Percentiles rank a stretch among this genome's conserved stretches.
Conservation (phyloP, 2,797 vertebrate species). For the Aviceda leuphotes region DNA sequence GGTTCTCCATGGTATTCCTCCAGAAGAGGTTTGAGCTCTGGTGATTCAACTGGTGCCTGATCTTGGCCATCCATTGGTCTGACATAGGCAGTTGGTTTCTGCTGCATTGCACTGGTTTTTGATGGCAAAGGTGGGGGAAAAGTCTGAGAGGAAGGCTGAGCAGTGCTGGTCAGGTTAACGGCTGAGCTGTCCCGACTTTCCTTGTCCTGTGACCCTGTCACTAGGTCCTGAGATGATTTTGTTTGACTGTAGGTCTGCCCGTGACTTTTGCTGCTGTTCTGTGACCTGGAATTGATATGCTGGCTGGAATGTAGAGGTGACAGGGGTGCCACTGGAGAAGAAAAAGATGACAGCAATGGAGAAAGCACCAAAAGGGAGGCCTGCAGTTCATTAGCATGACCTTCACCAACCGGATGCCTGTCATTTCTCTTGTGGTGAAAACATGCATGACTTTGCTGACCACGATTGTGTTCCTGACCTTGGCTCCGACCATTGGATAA, state of each 20-base stretch:
- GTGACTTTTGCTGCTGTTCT: conserved; percentile 67
- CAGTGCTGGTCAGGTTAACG: conserved; percentile 66
- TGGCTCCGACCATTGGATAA: conserved; percentile 32
- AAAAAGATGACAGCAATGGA: conserved; percentile 77
- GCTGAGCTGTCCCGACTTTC: conserved; percentile 62
- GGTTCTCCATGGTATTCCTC: conserved; percentile 78
- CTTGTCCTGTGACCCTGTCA: conserved; percentile 56
- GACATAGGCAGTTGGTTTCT: conserved; percentile 95
- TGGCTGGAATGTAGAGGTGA: conserved; percentile 86
- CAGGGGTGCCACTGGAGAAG: conserved; percentile 77
- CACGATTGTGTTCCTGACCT: background rate
- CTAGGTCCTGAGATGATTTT: conserved; percentile 64
- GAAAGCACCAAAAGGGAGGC: conserved; percentile 56
- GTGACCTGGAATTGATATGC: conserved; percentile 71
- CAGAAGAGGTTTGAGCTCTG: conserved; percentile 85
- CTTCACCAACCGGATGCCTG: conserved; percentile 61
- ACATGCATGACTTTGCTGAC: conserved; percentile 31
- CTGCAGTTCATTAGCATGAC: background rate
- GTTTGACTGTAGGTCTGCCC: conserved; percentile 27
- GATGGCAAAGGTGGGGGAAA: conserved; percentile 85
- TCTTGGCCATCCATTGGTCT: conserved; percentile 96
- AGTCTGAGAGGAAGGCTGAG: conserved; percentile 80
- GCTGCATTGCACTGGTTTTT: conserved; percentile 84
- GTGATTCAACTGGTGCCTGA: conserved; percentile 85
- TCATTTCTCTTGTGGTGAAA: conserved; percentile 64